Percentiles rank a stretch among this genome's conserved stretches.
Conservation (phyloP, 1,140 invertebrate genomes). For the Lepidurus apus region DNA sequence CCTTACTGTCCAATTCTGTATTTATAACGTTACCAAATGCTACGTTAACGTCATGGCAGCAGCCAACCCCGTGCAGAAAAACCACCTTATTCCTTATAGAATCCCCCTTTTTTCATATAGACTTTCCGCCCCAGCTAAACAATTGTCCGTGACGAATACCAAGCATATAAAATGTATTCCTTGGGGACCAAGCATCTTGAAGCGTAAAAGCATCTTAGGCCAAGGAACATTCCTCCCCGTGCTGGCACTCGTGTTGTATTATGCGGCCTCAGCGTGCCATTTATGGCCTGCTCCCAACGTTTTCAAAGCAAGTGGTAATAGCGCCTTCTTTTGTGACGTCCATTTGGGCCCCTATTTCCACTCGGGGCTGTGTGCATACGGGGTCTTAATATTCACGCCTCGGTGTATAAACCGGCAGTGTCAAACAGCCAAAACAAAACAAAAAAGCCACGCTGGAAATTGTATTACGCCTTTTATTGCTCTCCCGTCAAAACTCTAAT, state of each 20-base stretch:
- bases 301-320: conserved; percentile 17
- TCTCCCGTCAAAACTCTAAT: not conserved
- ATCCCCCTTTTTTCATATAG: not conserved
- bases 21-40: too few species aligned
- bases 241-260: conserved; percentile 3
- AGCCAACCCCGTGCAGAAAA: not conserved
- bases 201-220: not conserved
- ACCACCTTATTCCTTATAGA: not conserved
- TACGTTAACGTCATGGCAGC: too few species aligned
- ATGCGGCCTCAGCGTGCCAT: conserved; percentile 15
- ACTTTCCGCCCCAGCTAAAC: not conserved
- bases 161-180: not conserved
- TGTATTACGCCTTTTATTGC: conserved; percentile 19
- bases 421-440: not conserved
- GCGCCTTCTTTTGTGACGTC: conserved; percentile 17
- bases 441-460: not conserved
- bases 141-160: conserved; percentile 5
- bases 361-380: conserved; percentile 1
- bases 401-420: not conserved
- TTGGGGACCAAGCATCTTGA: not conserved
- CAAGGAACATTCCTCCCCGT: not conserved
- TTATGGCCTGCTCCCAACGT: not conserved
- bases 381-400: conserved; percentile 10
- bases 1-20: too few species aligned
- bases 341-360: not conserved